Evolutionary conservation across 2,888 invertebrate genomes (phyloP), one percentile per base, ranked within the genome.

Genomic region (Tetragonisca angustula): DNA sequence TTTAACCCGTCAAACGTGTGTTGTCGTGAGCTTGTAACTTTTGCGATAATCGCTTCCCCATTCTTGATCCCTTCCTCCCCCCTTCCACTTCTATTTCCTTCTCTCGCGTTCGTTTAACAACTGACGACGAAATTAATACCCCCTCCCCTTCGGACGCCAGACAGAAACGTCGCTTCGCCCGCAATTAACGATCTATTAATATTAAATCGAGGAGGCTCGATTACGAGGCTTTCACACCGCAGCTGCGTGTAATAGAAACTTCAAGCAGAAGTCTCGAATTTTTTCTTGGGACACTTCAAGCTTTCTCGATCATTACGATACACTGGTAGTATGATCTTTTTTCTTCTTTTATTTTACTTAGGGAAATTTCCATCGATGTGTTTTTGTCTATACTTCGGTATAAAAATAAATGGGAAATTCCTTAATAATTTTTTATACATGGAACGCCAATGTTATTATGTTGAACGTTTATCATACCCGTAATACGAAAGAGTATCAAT

Each of bases 1-100:
- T 56, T 75, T 71, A 50, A 73, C 72, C 70, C 70, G 87, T 86
- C 88, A 87, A 85, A 75, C 79, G 84, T 69, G 84, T 68, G 84
- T 59, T 70, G 67, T 72, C 79, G 64, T 79, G 71, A 83, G 84
- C 86, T 73, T 81, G 85, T 87, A 83, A 87, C 89, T 90, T 85
- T 76, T 81, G 84, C 89, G 76, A 87, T 85, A 79, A 75, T 84
- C 86, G 72, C 79, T 82, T 83, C 81, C 76, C 84, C 64, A 79
- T 84, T 76, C 81, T 77, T 24, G 49, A 21, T n/a, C 64, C 61
- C 49, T 72, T 21, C 24, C 70, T 27, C 32, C 50, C 54, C 27
- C 13, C 79, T 32, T 4, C 32, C 32, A 3, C 32, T 78, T 76
- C 81, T 75, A 56, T 49, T 27, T n/a, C 70, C 27, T 27, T 24